Conservation (phyloP, 2,113 vertebrate genomes). For the Menura novaehollandiae region DNA sequence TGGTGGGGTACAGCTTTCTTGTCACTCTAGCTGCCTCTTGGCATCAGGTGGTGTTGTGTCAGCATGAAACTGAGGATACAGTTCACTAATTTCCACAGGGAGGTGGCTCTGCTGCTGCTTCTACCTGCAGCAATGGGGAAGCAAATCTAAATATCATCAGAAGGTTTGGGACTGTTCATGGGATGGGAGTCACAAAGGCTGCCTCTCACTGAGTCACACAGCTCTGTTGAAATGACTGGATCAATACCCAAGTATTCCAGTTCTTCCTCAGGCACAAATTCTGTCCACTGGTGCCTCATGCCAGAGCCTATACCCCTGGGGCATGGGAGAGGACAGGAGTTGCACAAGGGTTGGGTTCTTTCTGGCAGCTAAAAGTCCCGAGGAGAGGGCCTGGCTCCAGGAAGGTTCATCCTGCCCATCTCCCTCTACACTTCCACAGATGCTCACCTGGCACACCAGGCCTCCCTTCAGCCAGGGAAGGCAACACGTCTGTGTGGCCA, state of each 20-base stretch:
- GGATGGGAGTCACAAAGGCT: not conserved
- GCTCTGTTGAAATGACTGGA: not conserved
- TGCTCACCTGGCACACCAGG: not conserved
- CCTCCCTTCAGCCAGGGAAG: not conserved
- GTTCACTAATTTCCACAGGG: not conserved
- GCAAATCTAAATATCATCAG: not conserved
- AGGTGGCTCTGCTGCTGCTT: not conserved
- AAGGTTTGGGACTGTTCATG: not conserved
- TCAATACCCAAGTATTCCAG: not conserved
- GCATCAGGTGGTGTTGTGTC: not conserved
- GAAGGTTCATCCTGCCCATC: not conserved
- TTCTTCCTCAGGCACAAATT: not conserved
- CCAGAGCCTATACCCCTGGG: not conserved
- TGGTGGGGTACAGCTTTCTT: not conserved
- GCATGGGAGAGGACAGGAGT: not conserved
- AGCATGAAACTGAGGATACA: not conserved
- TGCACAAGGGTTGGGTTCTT: not conserved
- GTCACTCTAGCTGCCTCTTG: not conserved
- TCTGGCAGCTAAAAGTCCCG: not conserved
- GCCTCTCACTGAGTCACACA: not conserved
- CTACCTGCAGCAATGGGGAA: not conserved
- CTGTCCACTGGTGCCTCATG: not conserved
- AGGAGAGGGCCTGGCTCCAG: not conserved
- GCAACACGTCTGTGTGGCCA: not conserved
- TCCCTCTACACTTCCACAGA: not conserved